These are phyloP conservation scores for Sebastes matsubarae DNA, from an alignment of 2,797 vertebrate genomes.

Conservation along the genomic window DNA sequence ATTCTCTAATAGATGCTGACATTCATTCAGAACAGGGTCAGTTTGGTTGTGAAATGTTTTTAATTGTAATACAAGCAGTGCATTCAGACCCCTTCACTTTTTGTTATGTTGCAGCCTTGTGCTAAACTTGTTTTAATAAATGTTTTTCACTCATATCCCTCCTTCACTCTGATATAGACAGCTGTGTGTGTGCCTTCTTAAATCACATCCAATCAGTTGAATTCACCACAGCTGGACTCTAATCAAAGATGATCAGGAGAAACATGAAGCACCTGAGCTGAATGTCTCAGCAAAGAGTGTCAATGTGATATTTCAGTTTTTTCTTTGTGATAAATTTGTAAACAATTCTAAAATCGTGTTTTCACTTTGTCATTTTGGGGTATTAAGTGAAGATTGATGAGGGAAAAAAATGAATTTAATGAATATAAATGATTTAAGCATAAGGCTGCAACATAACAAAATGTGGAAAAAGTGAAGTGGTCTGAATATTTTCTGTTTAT, in stretches of 20 bases:
- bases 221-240: not conserved
- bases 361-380: not conserved
- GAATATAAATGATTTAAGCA: not conserved
- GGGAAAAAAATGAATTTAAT: too few relatives aligned
- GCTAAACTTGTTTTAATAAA: not conserved
- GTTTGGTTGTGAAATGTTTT: not conserved
- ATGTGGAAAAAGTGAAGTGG: not conserved
- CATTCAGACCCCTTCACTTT: not conserved
- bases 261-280: not conserved
- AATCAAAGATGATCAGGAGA: not conserved
- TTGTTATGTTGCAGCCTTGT: not conserved
- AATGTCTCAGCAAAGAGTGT: too few relatives aligned
- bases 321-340: not conserved
- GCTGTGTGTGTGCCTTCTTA: not conserved
- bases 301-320: not conserved
- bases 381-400: not conserved
- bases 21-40: not conserved
- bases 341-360: not conserved
- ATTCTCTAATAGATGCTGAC: not conserved
- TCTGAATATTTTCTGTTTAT: not conserved
- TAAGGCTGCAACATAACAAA: not conserved
- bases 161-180: not conserved
- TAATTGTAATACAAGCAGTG: not conserved
- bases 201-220: not conserved
- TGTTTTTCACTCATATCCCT: not conserved